Evolutionary conservation across 2,888 invertebrate genomes (phyloP).

Genomic region (Eumerus sabulonum): DNA sequence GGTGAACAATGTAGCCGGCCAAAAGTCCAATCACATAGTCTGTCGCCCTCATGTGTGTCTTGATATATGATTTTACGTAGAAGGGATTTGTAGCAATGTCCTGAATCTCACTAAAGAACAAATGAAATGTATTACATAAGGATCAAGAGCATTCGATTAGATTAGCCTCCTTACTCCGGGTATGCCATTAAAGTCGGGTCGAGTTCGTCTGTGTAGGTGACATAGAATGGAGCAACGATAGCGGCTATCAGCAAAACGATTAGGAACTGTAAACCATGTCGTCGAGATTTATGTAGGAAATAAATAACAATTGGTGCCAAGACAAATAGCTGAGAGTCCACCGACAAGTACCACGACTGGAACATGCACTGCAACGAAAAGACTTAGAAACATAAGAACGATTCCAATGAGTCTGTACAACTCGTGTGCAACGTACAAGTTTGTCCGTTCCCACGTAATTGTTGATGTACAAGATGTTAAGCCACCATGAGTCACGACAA

Average conservation of each 20-base stretch:
- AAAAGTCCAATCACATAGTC: slow-evolving; percentile 85
- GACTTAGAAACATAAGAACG: slow-evolving; percentile 2
- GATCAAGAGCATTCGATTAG: not conserved
- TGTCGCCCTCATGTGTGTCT: slow-evolving; percentile 87
- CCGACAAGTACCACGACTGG: slow-evolving; percentile 81
- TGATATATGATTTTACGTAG: slow-evolving; percentile 84
- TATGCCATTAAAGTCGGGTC: slow-evolving; percentile 86
- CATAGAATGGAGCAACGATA: slow-evolving; percentile 80
- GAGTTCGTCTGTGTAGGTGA: slow-evolving; percentile 82
- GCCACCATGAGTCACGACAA: slow-evolving; percentile 86
- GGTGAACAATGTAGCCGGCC: slow-evolving; percentile 84
- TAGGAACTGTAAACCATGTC: slow-evolving; percentile 81
- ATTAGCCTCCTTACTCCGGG: slow-evolving; percentile 81
- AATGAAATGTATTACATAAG: slow-evolving; percentile 64
- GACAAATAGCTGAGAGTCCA: slow-evolving; percentile 84
- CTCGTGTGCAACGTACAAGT: slow-evolving; percentile 69
- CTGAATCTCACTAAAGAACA: slow-evolving; percentile 81
- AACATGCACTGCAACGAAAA: slow-evolving; percentile 79
- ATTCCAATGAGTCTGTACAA: too few relatives aligned
- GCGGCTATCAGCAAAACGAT: slow-evolving; percentile 80
- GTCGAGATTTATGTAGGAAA: slow-evolving; percentile 84
- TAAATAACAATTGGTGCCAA: slow-evolving; percentile 84
- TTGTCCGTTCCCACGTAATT: slow-evolving; percentile 84
- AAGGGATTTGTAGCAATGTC: slow-evolving; percentile 84
- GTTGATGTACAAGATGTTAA: slow-evolving; percentile 86